A percentile compares a stretch with the other conserved stretches of the same genome.
phyloP scores from a whole-genome alignment of 2,797 vertebrate species.

The Synanceia verrucosa region DNA sequence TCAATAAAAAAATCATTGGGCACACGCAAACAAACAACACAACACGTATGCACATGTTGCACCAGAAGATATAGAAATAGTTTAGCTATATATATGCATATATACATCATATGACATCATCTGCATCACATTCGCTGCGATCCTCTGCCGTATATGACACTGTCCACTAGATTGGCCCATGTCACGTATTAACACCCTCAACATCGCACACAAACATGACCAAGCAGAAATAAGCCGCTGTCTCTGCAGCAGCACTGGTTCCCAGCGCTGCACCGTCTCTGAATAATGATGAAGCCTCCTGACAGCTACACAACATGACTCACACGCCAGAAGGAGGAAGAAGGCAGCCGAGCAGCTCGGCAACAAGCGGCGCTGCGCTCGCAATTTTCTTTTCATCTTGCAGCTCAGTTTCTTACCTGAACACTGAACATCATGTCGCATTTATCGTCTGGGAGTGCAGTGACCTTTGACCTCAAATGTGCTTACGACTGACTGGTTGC shows the following conservation, averaged over 20 bases:
- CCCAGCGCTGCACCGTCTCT: constrained; percentile 10
- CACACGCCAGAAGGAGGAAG: constrained; percentile 20
- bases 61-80: background rate
- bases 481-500: background rate
- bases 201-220: background rate
- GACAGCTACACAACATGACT: constrained; percentile 37
- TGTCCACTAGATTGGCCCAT: background rate
- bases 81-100: background rate
- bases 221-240: background rate
- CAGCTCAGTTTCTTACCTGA: background rate
- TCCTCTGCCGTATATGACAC: background rate
- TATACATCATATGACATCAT: background rate
- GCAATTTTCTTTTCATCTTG: background rate
- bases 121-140: background rate
- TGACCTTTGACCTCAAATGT: constrained; percentile 9
- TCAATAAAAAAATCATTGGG: constrained; percentile 80
- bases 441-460: background rate
- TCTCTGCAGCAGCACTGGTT: constrained; percentile 33
- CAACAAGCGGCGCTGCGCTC: background rate
- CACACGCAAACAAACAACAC: constrained; percentile 19
- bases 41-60: constrained; percentile 3
- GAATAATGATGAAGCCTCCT: constrained; percentile 46
- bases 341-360: constrained; percentile 5
- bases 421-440: background rate
- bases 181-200: constrained; percentile 3